A percentile compares a stretch with the other conserved stretches of the same genome.
Evolutionary conservation across 2,888 invertebrate genomes (phyloP).

Genomic region (Pachliopta kotzebuea): DNA sequence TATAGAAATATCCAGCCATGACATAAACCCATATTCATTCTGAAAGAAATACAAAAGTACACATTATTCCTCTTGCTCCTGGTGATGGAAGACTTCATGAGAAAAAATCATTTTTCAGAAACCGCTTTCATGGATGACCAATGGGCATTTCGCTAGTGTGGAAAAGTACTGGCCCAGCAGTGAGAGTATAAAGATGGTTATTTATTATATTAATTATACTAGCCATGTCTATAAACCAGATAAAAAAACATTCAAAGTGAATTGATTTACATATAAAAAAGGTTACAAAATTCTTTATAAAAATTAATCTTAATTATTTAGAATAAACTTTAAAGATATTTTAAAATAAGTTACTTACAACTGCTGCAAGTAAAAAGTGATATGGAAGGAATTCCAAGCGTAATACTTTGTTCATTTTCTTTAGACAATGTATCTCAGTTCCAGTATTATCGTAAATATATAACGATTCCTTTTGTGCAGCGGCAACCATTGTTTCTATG

Average conservation of each 20-base stretch:
- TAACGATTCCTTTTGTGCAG: slow-evolving; percentile 97
- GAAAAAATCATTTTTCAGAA: no score
- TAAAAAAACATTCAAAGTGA: no score
- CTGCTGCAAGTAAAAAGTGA: slow-evolving; percentile 95
- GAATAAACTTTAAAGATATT: not conserved
- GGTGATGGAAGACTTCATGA: no score
- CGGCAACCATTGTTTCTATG: slow-evolving; percentile 97
- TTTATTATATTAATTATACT: no score
- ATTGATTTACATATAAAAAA: no score
- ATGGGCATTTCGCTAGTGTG: not conserved
- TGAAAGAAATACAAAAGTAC: no score
- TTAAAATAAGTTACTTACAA: slow-evolving; percentile 77
- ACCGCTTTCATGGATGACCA: not conserved
- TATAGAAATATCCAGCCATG: slow-evolving; percentile 97
- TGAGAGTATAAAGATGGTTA: no score
- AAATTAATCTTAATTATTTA: no score
- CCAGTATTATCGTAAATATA: slow-evolving; percentile 98
- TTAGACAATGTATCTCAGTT: slow-evolving; percentile 97
- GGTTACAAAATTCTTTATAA: no score
- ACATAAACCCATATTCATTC: slow-evolving; percentile 88
- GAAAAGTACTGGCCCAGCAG: not conserved
- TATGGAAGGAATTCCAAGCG: slow-evolving; percentile 97
- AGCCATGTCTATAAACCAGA: not conserved
- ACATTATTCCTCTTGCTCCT: no score
- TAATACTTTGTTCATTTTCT: slow-evolving; percentile 88